Base-by-base conservation (phyloP, 2,113 vertebrate species). In the Centropristis striata region DNA sequence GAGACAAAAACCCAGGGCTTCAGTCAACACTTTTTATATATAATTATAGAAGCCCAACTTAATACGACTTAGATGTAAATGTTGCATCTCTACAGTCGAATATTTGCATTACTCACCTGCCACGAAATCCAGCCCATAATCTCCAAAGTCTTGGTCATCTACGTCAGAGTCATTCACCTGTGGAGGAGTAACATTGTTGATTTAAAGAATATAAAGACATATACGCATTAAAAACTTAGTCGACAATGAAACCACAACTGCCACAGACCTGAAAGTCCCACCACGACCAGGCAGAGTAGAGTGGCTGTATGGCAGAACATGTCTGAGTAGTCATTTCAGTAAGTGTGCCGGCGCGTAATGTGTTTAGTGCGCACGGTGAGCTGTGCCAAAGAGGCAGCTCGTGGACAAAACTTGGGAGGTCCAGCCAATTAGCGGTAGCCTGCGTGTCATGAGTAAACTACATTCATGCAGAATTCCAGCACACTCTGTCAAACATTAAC, bases 121-220 rank as follows among this genome's bases (percentile, higher is more conserved):
- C 36, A 96, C 89, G 36, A 97, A 95, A 54, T 93, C 93, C 78
- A 96, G 79, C 0, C 94, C 95, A 4, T 94, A 95, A 78, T 96
- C 95, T 77, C 93, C 93, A 93, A 97, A 96, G 11, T 95, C 92
- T 75, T 95, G 96, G 72, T 96, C 93, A 41, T 94, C 92, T 50
- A 92, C 93, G 42, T 95, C 86, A 0, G 49, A 80, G 25, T 90
- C 93, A 0, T 88, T 81, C 53, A 94, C 86, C 86, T 94, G 91
- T 9, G 18, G 59, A 5, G 1, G 21, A 72, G 49, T 37, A 15
- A 54, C 65, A 75, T 0, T 0, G 41, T n/a, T 0, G 0, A 49
- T 85, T 27, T 80, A 42, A 23, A 50, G 3, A 13, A 49, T 85
- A 21, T 80, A 42, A 23, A 50, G 3, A 13, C 8, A 46, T 8